Conservation (phyloP, 2,797 vertebrate genomes). For the Ciconia nigra region DNA sequence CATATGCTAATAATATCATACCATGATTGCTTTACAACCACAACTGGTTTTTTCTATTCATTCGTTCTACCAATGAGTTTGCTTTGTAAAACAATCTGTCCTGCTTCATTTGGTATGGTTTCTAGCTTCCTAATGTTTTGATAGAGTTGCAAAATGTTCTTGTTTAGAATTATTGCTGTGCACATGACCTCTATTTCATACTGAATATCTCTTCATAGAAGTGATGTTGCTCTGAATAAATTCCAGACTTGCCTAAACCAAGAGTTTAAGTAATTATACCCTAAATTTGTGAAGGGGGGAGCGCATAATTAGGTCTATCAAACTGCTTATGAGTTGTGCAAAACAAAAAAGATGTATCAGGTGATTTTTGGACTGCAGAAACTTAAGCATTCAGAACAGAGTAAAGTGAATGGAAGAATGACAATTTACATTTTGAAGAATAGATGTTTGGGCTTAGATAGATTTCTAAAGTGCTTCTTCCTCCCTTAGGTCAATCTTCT, state of each 20-base stretch:
- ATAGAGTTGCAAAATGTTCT: neutral
- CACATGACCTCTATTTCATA: neutral
- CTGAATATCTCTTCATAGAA: neutral
- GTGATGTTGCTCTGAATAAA: neutral
- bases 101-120: neutral
- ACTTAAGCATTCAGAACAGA: neutral
- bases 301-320: neutral
- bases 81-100: neutral
- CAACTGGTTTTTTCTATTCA: neutral
- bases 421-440: neutral
- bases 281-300: neutral
- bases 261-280: neutral
- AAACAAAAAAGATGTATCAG: neutral
- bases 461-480: neutral
- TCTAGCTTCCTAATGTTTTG: neutral
- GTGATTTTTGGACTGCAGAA: neutral
- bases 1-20: neutral
- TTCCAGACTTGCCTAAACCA: neutral
- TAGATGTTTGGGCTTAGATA: neutral
- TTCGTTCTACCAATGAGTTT: neutral
- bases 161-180: neutral
- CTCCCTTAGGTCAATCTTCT: neutral
- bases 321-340: neutral
- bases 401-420: neutral
- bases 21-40: neutral